Percentiles rank a stretch among this genome's conserved stretches.
These are phyloP conservation scores for Trachythela sp. DNA, from an alignment of 64 coral and sea anemone genomes.

Conservation along the genomic window DNA sequence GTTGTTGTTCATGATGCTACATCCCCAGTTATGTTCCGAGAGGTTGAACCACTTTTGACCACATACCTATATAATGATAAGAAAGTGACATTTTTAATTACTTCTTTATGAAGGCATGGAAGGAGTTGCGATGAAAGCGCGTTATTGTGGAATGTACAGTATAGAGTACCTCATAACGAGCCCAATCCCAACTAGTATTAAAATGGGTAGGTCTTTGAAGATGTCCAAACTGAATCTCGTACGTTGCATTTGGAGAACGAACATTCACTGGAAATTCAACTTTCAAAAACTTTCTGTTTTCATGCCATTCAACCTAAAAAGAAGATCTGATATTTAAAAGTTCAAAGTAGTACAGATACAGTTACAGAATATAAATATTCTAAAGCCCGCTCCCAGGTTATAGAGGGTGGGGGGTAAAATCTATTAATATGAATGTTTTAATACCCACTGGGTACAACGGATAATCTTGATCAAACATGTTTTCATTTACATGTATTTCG, in stretches of 20 bases:
- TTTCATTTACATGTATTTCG: too few relatives aligned
- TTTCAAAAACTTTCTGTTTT: conserved; percentile 94
- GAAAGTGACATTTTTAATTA: too few relatives aligned
- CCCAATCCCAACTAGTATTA: conserved; percentile 97
- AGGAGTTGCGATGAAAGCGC: too few relatives aligned
- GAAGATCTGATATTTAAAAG: not conserved
- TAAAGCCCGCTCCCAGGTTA: too few relatives aligned
- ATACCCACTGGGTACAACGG: too few relatives aligned
- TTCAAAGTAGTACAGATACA: not conserved
- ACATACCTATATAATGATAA: conserved; percentile 61
- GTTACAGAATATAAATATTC: not conserved
- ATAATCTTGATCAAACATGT: too few relatives aligned
- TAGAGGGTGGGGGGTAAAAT: too few relatives aligned
- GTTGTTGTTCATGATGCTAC: conserved; percentile 76
- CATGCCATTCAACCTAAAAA: conserved; percentile 83
- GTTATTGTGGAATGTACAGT: too few relatives aligned
- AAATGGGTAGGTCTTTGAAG: conserved; percentile 90
- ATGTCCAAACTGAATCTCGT: conserved; percentile 96
- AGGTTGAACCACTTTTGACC: conserved; percentile 89
- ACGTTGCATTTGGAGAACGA: conserved; percentile 78
- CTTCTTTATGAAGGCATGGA: too few relatives aligned
- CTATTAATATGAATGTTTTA: too few relatives aligned
- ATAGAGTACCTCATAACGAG: conserved; percentile 82
- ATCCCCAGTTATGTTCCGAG: conserved; percentile 91
- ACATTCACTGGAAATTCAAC: conserved; percentile 91